Evolutionary conservation across 1,140 invertebrate species (phyloP), one percentile per base, ranked within the genome.

Genomic region (Vanessa atalanta): DNA sequence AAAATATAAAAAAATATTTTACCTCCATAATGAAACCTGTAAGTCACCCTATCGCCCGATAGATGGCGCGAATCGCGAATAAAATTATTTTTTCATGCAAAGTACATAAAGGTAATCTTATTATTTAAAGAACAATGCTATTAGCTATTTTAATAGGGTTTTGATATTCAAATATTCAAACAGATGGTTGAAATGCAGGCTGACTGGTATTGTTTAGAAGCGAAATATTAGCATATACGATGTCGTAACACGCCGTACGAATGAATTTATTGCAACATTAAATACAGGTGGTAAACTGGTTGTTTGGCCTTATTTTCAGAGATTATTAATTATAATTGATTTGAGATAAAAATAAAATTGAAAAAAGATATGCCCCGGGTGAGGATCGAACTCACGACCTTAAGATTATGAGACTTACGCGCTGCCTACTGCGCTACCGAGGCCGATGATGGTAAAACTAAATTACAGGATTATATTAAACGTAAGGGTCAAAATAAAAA

Each of bases 401-500:
- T 97, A 96, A 97, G 96, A 97, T 97, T 97, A 97, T 97, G 97
- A 97, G 97, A 97, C 97, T 97, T 96, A 97, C 97, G 97, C 97
- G 96, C 97, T 97, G 95, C 97, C 96, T 96, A 96, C 96, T 97
- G 96, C 96, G 96, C 96, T 95, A 97, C 95, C 96, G 96, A 97
- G 95, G 96, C 96, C 15, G 43, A 11, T 73, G 57, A 47, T 0
- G 5, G 11, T 2, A 0, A 0, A 0, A 0, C 0, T 15, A 31
- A 79, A 79, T 67, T 73, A 47, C 15, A 16, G 14, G 16, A 70
- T 51, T 16, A 55, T 64, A 65, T 57, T 15, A 47, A n/a, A 55
- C 51, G 26, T 6, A 53, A 60, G 23, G 0, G 65, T 51, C 15
- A 9, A 51, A 14, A 23, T 55, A n/a, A 16, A 9, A 9, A 55